phyloP scores from a whole-genome alignment of 2,797 vertebrate genomes.

The Danio tinwini region DNA sequence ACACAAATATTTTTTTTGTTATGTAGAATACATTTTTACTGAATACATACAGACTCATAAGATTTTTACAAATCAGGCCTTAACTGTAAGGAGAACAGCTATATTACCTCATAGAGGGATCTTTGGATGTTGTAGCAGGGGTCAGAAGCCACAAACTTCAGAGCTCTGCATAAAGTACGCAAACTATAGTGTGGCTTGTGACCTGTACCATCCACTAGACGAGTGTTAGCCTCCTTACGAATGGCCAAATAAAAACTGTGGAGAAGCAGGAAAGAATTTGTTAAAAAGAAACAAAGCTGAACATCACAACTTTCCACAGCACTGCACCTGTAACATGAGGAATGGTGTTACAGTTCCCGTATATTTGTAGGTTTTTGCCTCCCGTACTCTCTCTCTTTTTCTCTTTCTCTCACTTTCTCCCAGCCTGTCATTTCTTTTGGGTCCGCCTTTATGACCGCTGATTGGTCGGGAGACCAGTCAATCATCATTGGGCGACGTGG shows the following conservation, averaged over 20 bases:
- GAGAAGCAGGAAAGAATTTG: not conserved
- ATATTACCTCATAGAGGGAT: slow-evolving; percentile 92
- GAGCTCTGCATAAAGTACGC: slow-evolving; percentile 91
- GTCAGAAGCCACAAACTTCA: slow-evolving; percentile 88
- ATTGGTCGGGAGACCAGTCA: no score
- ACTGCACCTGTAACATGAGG: not conserved
- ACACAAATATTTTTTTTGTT: not conserved
- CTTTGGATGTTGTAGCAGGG: slow-evolving; percentile 88
- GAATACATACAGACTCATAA: not conserved
- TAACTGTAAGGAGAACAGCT: fast-evolving
- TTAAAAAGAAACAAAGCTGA: not conserved
- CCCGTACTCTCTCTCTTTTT: no score
- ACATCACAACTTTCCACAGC: not conserved
- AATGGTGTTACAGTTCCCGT: no score
- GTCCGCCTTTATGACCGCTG: no score
- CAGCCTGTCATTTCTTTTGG: no score
- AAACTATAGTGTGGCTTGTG: slow-evolving; percentile 95
- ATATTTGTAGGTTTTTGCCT: no score
- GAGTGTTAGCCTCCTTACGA: slow-evolving; percentile 82
- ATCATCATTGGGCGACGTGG: no score
- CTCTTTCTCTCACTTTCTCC: no score
- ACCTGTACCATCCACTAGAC: slow-evolving; percentile 90
- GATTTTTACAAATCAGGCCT: not conserved
- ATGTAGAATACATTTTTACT: not conserved
- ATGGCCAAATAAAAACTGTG: slow-evolving; percentile 90